Percentiles rank a stretch among this genome's conserved stretches.
These are phyloP conservation scores for Sialia sialis DNA, from an alignment of 2,113 vertebrate genomes.

Conservation along the genomic window DNA sequence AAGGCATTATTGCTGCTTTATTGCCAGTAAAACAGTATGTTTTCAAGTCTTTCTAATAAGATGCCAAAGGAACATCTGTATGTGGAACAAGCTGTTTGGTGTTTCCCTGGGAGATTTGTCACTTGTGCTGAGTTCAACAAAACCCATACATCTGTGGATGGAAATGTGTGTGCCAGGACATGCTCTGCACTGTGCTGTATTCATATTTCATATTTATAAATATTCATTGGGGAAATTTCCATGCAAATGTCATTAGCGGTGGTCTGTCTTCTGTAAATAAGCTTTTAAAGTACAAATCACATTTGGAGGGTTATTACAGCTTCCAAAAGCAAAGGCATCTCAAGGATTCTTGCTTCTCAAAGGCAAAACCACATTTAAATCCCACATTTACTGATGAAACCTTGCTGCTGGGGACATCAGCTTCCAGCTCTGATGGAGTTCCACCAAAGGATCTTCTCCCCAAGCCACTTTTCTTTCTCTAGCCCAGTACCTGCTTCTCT, in stretches of 20 bases:
- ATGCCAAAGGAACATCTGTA: constrained; percentile 50
- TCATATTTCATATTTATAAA: constrained; percentile 12
- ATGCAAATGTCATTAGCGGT: constrained; percentile 30
- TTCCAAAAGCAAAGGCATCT: constrained; percentile 4
- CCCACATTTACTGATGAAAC: background rate
- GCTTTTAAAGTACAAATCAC: constrained; percentile 24
- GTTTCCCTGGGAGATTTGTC: constrained; percentile 21
- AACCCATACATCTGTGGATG: background rate
- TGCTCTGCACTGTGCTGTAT: background rate
- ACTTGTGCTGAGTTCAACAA: constrained; percentile 32
- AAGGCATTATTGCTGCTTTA: constrained; percentile 57
- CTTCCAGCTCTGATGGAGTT: background rate
- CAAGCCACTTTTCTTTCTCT: background rate
- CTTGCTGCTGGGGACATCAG: background rate
- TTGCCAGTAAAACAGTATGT: constrained; percentile 59
- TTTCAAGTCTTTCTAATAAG: constrained; percentile 48
- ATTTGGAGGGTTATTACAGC: background rate
- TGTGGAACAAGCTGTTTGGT: constrained; percentile 24
- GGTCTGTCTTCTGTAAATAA: constrained; percentile 46
- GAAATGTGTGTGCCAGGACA: background rate
- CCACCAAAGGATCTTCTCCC: background rate
- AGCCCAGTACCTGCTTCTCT: background rate
- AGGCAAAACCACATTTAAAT: background rate
- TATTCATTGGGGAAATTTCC: constrained; percentile 49
- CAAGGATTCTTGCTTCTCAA: constrained; percentile 1